Base-by-base conservation (phyloP, 2,797 vertebrate genomes). In the Coendou prehensilis region DNA sequence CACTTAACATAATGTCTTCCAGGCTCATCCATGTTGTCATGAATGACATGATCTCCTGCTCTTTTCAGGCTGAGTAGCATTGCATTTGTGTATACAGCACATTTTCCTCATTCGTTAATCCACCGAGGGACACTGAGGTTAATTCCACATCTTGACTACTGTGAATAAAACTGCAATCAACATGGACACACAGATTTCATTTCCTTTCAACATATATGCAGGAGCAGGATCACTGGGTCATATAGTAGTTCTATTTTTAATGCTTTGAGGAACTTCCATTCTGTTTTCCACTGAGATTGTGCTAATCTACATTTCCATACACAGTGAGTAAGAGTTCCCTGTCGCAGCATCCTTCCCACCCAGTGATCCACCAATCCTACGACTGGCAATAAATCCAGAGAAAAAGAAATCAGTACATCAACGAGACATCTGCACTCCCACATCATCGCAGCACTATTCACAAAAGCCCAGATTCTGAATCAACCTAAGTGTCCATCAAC, bases 251-350 rank as follows among this genome's bases (percentile, higher is more conserved):
- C 73, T 45, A 1, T 11, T 57, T 47, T 30, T 57, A 56, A 8
- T 20, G 28, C 17, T 63, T 23, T 9, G 37, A 50, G 6, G 75
- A 54, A 6, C 17, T 6, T 18, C 15, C 26, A 26, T 22, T 6
- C 37, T 6, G 2, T 22, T 73, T 23, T 14, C 37, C 50, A 23
- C 56, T 20, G 13, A 1, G 57, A 50, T 37, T 37, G 9, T 37
- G 9, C 56, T 64, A 17, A 13, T 13, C 33, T 50, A 17, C 47
- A 47, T 50, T 56, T 80, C 75, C 64, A 28, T 4, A 14, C 5
- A 4, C n/a, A 26, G 37, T 0, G 20, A 7, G 4, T 15, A 1
- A 9, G 67, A 20, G 1, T 52, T 50, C n/a, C 45, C 14, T 57
- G 41, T 33, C 15, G n/a, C 59, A 22, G 67, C 28, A 23, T 13